A percentile compares a stretch with the other conserved stretches of the same genome.
Conservation (phyloP, 1,140 invertebrate genomes). For the Zaprionus camerounensis region DNA sequence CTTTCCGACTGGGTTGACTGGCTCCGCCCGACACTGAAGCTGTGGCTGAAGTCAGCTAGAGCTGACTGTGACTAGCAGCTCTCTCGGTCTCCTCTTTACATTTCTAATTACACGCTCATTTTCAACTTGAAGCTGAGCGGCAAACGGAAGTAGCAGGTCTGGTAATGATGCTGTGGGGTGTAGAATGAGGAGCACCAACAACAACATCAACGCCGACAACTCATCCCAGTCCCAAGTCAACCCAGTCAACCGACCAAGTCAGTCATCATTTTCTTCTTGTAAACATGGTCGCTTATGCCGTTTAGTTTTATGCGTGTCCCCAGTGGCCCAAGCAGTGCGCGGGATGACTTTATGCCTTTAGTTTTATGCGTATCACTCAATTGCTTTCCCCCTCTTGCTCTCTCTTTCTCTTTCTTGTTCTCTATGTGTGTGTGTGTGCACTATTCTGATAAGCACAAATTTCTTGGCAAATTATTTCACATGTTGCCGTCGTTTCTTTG, state of each 20-base stretch:
- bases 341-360: slow-evolving; percentile 47
- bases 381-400: slow-evolving; percentile 1
- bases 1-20: slow-evolving; percentile 12
- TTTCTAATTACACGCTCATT: slow-evolving; percentile 74
- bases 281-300: slow-evolving; percentile 46
- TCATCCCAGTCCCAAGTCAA: neutral
- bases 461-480: slow-evolving; percentile 54
- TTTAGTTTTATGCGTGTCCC: slow-evolving; percentile 39
- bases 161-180: slow-evolving; percentile 34
- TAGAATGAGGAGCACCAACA: neutral
- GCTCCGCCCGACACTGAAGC: neutral
- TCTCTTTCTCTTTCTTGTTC: neutral
- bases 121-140: slow-evolving; percentile 59
- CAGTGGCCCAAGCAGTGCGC: neutral
- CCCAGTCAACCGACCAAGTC: neutral
- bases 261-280: slow-evolving; percentile 38
- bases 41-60: slow-evolving; percentile 20
- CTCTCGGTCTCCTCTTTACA: slow-evolving; percentile 55
- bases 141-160: slow-evolving; percentile 47
- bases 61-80: slow-evolving; percentile 1
- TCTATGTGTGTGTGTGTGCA: slow-evolving; percentile 3
- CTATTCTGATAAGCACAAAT: slow-evolving; percentile 44
- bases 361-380: slow-evolving; percentile 51
- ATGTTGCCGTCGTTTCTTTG: slow-evolving; percentile 26
- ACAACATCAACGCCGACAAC: neutral